Evolutionary conservation across 2,113 vertebrate genomes (phyloP).

Genomic region (Psilopogon haemacephalus): DNA sequence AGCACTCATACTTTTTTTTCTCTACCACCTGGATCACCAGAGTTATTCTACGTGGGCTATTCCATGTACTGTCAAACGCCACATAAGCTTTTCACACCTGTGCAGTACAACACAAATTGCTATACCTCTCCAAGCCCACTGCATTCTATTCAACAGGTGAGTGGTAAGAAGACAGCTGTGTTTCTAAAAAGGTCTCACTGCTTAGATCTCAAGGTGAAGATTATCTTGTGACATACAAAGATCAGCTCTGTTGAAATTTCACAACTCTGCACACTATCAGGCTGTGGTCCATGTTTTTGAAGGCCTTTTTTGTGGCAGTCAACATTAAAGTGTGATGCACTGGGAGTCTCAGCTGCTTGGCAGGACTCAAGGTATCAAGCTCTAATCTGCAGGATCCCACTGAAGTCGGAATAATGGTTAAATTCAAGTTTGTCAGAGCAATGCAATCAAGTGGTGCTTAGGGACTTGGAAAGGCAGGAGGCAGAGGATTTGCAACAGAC

Average conservation of each 20-base stretch:
- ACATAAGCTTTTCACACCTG: background rate
- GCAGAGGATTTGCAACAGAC: slow-evolving; percentile 6
- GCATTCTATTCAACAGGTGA: background rate
- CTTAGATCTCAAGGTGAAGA: background rate
- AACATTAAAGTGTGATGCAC: background rate
- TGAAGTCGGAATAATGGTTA: background rate
- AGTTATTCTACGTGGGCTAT: background rate
- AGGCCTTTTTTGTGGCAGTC: background rate
- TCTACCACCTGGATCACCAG: background rate
- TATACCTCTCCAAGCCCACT: background rate
- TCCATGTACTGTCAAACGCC: background rate
- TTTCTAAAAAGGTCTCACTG: background rate
- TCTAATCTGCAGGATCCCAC: background rate
- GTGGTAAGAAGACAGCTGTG: background rate
- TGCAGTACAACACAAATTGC: background rate
- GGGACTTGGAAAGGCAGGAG: background rate
- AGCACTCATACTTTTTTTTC: background rate
- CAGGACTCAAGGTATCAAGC: background rate
- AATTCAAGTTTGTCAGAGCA: slow-evolving; percentile 1
- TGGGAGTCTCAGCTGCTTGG: background rate
- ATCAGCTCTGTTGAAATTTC: background rate
- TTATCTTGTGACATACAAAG: rapidly evolving
- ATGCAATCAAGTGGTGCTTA: background rate
- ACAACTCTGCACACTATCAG: rapidly evolving
- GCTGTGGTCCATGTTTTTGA: background rate